Base-by-base conservation (phyloP, 2,888 invertebrate genomes). In the Brachypalpus laphriformis region DNA sequence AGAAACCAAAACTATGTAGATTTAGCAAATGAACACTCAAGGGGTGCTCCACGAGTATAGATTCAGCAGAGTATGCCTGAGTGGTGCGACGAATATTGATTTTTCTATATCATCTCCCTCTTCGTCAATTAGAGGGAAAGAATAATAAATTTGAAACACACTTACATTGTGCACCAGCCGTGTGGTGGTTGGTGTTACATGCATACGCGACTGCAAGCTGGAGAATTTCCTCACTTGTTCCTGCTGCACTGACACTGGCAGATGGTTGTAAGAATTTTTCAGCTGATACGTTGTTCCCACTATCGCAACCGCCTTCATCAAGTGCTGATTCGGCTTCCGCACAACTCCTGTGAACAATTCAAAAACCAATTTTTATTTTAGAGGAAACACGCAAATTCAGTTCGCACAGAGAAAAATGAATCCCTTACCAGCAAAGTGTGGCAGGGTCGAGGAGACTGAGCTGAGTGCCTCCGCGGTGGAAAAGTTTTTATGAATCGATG, bases 91-190 rank as follows among this genome's bases (percentile, higher is more conserved):
- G 25, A 37, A 54, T 76, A 82, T 82, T 70, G 82, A 82, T 82
- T 82, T 81, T 57, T n/a, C n/a, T 61, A 25, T 25, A 4, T 40
- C 16, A 45, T 1, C 18, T n/a, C n/a, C 16, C 11, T 16, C 11
- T 54, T 22, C 0, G 5, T 34, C 18, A 25, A 11, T 3, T 9
- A 34, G 0, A 42, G 25, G 28, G 22, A 11, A 42, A 8, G 40
- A 31, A 70, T 8, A 28, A 18, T 42, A 25, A 51, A 37, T 49
- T 40, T 59, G n/a, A 45, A 40, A 49, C 31, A 20, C 47, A 63
- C 82, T 83, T 70, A 83, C 83, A 49, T 80, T 83, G 70, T 75
- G 74, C 42, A 80, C 28, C 28, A 65, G 77, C 65, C 82, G 82
- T 31, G 42, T 34, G 56, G 56, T 61, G n/a, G 61, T 49, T 56